Evolutionary conservation across 1,140 invertebrate genomes (phyloP), one percentile per base, ranked within the genome.

Genomic region (Caenorhabditis inopinata): DNA sequence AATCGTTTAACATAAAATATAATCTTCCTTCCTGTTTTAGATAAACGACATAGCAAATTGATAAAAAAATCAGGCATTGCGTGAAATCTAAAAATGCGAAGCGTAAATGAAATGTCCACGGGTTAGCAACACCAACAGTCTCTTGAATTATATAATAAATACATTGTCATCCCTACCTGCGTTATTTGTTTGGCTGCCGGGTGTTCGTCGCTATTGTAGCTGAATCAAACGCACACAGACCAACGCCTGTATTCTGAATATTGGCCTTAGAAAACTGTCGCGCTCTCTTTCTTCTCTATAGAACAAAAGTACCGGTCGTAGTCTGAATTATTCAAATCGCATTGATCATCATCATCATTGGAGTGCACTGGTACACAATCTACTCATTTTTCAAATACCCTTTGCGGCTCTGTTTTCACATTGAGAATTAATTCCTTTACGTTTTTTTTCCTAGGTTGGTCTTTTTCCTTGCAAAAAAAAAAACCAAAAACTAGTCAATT

Each of bases 91-190:
- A n/a, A n/a, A n/a, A n/a, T n/a, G n/a, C n/a, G n/a, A n/a, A n/a
- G n/a, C n/a, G n/a, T n/a, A n/a, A n/a, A n/a, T n/a, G n/a, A n/a
- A n/a, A n/a, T n/a, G n/a, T n/a, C n/a, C n/a, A n/a, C n/a, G n/a
- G n/a, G n/a, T n/a, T n/a, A n/a, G n/a, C n/a, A n/a, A n/a, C n/a
- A n/a, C n/a, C n/a, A n/a, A n/a, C n/a, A n/a, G n/a, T n/a, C 58
- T 29, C 32, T 68, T 38, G 58, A 68, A 68, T 38, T 68, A 68
- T 68, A 68, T 68, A 68, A 32, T 68, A 68, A 68, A 68, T 68
- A 68, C 58, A 42, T 18, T 29, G 23, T 68, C 25, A 32, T 21
- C 38, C 58, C 32, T 9, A n/a, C 49, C 27, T 58, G 35, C 32
- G 32, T 38, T 68, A 68, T 68, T 68, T 68, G 58, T 68, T 68